Percentiles rank a stretch among this genome's conserved stretches.
These are phyloP conservation scores for Acromyrmex charruanus DNA, from an alignment of 1,140 invertebrate species.

Conservation along the genomic window DNA sequence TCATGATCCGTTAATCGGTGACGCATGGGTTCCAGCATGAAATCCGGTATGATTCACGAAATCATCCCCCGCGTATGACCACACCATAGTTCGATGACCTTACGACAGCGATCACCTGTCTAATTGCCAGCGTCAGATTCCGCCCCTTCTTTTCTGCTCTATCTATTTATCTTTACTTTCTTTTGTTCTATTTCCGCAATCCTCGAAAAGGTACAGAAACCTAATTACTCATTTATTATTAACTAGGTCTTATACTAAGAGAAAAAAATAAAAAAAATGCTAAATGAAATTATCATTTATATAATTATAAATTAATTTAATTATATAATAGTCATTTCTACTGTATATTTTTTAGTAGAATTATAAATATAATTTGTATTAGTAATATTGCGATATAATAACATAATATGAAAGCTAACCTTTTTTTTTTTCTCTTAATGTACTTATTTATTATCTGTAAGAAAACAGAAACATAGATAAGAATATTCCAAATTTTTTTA, in stretches of 20 bases:
- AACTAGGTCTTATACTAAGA: background rate
- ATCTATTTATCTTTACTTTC: background rate
- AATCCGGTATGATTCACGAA: slow-evolving; percentile 64
- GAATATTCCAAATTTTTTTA: background rate
- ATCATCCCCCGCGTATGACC: slow-evolving; percentile 54
- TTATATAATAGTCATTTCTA: too few species aligned
- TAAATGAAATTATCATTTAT: too few species aligned
- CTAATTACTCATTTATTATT: background rate
- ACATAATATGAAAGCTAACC: too few species aligned
- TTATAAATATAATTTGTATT: too few species aligned
- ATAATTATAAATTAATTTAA: too few species aligned
- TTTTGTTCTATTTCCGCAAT: background rate
- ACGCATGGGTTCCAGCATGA: slow-evolving; percentile 62
- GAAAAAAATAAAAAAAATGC: too few species aligned
- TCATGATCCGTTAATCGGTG: slow-evolving; percentile 63
- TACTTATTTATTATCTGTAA: too few species aligned
- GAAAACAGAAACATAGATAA: background rate
- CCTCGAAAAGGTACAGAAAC: background rate
- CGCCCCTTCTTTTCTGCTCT: slow-evolving; percentile 19
- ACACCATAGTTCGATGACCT: slow-evolving; percentile 7
- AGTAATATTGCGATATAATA: too few species aligned
- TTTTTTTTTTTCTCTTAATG: too few species aligned
- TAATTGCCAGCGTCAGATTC: slow-evolving; percentile 3
- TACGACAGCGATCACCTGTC: slow-evolving; percentile 12
- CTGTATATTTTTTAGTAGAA: too few species aligned